Base-by-base conservation (phyloP, 2,113 vertebrate genomes). In the Dipodomys ordii region DNA sequence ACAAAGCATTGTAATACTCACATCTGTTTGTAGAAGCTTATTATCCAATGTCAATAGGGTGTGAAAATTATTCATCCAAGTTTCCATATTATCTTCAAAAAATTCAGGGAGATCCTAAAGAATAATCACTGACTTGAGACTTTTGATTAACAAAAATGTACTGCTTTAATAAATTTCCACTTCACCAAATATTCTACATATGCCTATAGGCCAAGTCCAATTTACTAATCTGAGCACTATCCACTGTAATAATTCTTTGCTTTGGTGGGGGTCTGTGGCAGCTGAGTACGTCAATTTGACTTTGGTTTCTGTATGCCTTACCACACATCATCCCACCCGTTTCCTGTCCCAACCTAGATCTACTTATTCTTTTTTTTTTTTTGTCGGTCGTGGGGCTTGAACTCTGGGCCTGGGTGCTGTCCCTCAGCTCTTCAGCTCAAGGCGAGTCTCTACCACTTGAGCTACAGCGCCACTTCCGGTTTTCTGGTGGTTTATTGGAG, bases 81-180 rank as follows among this genome's bases (percentile, higher is more conserved):
- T 99, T 98, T 99, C 99, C 99, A 99, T 99, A 97, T 99, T 99
- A 98, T 99, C 99, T 97, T 99, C 99, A 98, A 99, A 99, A 97
- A 99, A 99, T 96, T 99, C 99, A 30, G 99, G 99, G 87, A 99
- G 99, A 97, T 99, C 99, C 99, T 99, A 83, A 96, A 88, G 62
- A 60, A 96, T 87, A 96, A 93, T 83, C 8, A 60, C 3, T 64
- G 3, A 89, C 35, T 89, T 94, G 20, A 96, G 62, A 90, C 18
- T 88, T 62, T 39, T 80, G 30, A 90, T 62, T 86, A 76, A 64
- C 68, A 67, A 44, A 44, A 69, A 25, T 57, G 32, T 23, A 20
- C 19, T 65, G 79, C 27, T 68, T 96, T n/a, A 71, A 0, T 71
- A 46, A 22, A 68, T 60, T 11, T 16, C 71, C 13, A 72, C 0